These are phyloP conservation scores for Malurus cyaneus DNA, from an alignment of 2,113 vertebrate species.

Conservation along the genomic window DNA sequence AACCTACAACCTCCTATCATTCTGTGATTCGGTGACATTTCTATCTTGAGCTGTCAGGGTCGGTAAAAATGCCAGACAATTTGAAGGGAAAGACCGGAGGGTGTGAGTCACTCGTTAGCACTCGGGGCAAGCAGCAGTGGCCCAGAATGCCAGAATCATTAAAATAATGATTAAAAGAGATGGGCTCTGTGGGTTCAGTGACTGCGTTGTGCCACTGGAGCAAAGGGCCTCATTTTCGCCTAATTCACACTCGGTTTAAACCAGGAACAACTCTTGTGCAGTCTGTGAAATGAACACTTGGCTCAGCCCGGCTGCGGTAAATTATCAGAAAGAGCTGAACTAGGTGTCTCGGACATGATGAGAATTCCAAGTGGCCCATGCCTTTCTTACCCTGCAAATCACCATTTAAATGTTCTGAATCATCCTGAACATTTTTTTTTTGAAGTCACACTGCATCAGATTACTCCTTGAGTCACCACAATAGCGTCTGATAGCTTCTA, in stretches of 20 bases:
- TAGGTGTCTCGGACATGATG: slow-evolving; percentile 38
- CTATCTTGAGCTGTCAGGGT: neutral
- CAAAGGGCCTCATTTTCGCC: neutral
- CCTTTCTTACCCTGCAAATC: slow-evolving; percentile 40
- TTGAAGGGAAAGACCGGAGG: neutral
- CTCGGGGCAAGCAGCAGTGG: neutral
- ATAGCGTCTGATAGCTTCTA: neutral
- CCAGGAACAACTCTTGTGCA: neutral
- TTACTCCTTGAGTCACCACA: neutral
- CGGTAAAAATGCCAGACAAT: neutral
- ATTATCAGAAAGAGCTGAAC: slow-evolving; percentile 40
- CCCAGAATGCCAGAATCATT: neutral
- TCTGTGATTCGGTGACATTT: neutral
- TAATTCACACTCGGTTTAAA: slow-evolving; percentile 31
- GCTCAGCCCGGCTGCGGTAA: slow-evolving; percentile 2
- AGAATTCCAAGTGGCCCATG: slow-evolving; percentile 32
- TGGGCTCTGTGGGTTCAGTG: neutral
- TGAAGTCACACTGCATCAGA: slow-evolving; percentile 8
- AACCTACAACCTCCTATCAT: neutral
- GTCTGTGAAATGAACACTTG: slow-evolving; percentile 38
- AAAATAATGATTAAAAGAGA: slow-evolving; percentile 1
- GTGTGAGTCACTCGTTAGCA: neutral
- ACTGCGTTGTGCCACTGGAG: neutral
- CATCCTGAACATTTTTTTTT: neutral
- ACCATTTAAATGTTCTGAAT: slow-evolving; percentile 35